A percentile compares a stretch with the other conserved stretches of the same genome.
These are phyloP conservation scores for Drosophila parvula DNA, from an alignment of 1,140 invertebrate genomes.

Conservation along the genomic window DNA sequence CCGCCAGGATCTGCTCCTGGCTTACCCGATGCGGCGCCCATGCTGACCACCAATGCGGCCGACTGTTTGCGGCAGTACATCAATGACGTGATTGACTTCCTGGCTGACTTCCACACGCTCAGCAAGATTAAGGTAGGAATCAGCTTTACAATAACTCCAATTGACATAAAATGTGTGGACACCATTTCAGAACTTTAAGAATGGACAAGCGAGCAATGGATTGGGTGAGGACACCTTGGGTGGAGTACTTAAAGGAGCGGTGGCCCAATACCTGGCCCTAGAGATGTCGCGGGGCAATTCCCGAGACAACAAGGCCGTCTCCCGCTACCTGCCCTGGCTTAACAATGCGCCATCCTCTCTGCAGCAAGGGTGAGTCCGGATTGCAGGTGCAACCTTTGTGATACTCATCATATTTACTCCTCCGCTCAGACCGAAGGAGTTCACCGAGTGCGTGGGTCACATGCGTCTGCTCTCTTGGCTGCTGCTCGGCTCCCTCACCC, in stretches of 20 bases:
- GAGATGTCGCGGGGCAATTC: conserved; percentile 95
- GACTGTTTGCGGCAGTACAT: conserved; percentile 97
- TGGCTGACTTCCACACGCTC: conserved; percentile 97
- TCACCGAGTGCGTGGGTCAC: conserved; percentile 97
- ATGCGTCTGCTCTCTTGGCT: conserved; percentile 98
- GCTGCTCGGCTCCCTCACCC: conserved; percentile 95
- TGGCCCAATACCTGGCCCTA: conserved; percentile 97
- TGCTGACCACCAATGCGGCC: conserved; percentile 92
- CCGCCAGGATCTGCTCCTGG: conserved; percentile 84
- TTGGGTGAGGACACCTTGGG: conserved; percentile 98
- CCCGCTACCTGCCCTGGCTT: conserved; percentile 95
- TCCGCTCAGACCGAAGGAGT: conserved; percentile 91
- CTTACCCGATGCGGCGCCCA: conserved; percentile 85
- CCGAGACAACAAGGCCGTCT: conserved; percentile 93
- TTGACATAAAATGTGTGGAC: not conserved
- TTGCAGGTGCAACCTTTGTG: too few relatives aligned
- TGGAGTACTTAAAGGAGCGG: conserved; percentile 96
- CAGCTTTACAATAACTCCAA: not conserved
- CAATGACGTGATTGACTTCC: conserved; percentile 97
- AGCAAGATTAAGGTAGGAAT: conserved; percentile 95
- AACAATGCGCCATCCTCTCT: conserved; percentile 93
- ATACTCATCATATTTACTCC: not conserved
- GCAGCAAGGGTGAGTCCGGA: conserved; percentile 88
- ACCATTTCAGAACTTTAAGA: conserved; percentile 89
- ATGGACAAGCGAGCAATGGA: conserved; percentile 89